Evolutionary conservation across 1,140 invertebrate genomes (phyloP).

Genomic region (Diachasma alloeum): DNA sequence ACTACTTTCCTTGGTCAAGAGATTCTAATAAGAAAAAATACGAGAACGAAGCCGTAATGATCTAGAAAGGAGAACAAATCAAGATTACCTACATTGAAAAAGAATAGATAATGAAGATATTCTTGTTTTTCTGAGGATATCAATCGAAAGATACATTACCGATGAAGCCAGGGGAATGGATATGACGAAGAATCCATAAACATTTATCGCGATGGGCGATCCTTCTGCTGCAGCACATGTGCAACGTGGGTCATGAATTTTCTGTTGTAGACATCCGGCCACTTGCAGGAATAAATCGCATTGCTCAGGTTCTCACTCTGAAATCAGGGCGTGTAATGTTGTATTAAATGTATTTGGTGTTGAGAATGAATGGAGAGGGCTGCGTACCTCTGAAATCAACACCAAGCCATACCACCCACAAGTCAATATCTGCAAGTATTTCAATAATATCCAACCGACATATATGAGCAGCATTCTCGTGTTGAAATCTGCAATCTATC

Average conservation of each 20-base stretch:
- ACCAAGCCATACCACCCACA: background rate
- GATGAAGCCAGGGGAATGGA: background rate
- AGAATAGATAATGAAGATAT: background rate
- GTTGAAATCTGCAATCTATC: background rate
- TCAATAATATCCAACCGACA: background rate
- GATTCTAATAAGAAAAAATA: background rate
- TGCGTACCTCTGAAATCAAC: background rate
- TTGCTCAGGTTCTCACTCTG: background rate
- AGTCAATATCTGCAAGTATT: background rate
- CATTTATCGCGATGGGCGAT: background rate
- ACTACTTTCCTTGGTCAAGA: background rate
- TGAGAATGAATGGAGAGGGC: background rate
- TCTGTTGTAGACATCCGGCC: background rate
- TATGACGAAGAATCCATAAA: background rate
- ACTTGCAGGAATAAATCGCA: background rate
- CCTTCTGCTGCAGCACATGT: background rate
- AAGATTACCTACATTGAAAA: too few relatives aligned
- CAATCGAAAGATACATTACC: background rate
- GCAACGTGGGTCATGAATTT: background rate
- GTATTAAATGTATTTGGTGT: background rate
- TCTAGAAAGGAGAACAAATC: background rate
- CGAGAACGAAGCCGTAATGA: background rate
- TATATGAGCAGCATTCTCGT: background rate
- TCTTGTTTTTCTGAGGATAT: background rate
- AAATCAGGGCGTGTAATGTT: background rate